These are phyloP conservation scores for Panurus biarmicus DNA, from an alignment of 2,113 vertebrate genomes.

Conservation along the genomic window DNA sequence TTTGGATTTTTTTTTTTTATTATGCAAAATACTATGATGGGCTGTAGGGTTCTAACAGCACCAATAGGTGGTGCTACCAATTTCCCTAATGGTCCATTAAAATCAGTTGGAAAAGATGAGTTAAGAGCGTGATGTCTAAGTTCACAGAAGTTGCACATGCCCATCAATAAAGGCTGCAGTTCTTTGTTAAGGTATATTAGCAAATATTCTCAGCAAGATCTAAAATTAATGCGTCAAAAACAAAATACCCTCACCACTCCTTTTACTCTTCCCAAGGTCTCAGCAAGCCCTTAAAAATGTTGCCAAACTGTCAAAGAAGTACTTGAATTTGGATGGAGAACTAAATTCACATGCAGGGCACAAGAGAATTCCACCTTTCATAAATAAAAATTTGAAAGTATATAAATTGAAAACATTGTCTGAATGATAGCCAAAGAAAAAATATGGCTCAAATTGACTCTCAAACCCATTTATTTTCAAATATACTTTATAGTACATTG, in stretches of 20 bases:
- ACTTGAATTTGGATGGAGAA: background rate
- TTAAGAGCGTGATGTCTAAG: rapidly evolving
- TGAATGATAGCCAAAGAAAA: background rate
- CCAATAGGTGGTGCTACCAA: slow-evolving; percentile 39
- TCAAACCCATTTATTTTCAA: background rate
- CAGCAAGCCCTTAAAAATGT: background rate
- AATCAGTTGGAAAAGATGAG: background rate
- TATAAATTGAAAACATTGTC: background rate
- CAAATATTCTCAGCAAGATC: background rate
- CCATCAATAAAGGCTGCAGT: background rate
- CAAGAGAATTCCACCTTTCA: background rate
- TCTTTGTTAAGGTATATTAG: background rate
- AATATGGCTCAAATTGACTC: background rate
- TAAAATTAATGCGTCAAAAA: background rate
- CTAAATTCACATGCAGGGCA: background rate
- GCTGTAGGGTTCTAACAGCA: background rate
- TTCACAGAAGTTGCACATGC: background rate
- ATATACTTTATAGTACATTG: background rate
- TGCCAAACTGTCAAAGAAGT: background rate
- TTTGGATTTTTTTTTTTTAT: background rate
- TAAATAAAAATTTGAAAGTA: background rate
- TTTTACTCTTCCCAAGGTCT: background rate
- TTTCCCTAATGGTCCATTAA: background rate
- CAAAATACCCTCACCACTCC: background rate
- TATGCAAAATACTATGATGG: background rate